Conservation (phyloP, 2,888 invertebrate species). For the Cerastoderma edule region DNA sequence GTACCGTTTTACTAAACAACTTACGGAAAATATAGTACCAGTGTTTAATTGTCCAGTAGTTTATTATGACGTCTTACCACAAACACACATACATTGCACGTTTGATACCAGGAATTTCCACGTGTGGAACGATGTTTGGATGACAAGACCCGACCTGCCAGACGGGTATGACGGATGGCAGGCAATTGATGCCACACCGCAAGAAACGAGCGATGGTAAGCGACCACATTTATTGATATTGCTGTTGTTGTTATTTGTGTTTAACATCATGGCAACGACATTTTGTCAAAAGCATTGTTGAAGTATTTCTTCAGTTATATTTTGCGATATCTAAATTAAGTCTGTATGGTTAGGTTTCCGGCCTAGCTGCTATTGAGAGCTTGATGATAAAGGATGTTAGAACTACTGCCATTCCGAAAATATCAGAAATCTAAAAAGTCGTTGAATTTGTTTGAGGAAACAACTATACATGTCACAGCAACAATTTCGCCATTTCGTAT, state of each 20-base stretch:
- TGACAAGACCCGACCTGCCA: conserved; percentile 92
- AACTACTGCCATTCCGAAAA: not conserved
- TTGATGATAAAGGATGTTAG: not conserved
- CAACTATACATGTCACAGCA: too few relatives aligned
- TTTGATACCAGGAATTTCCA: conserved; percentile 91
- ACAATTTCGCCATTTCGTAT: too few relatives aligned
- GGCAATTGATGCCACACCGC: conserved; percentile 95
- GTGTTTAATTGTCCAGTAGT: not conserved
- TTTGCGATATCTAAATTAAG: too few relatives aligned
- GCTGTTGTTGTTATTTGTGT: not conserved
- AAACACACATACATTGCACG: not conserved
- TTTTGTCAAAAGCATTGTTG: not conserved
- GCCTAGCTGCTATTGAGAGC: not conserved
- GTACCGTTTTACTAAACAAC: not conserved
- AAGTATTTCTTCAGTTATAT: not conserved
- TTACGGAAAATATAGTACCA: not conserved
- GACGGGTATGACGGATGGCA: conserved; percentile 95
- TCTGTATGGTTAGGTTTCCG: too few relatives aligned
- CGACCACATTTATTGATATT: conserved; percentile 14
- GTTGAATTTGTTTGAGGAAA: too few relatives aligned
- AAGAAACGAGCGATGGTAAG: conserved; percentile 89
- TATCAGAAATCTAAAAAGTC: not conserved
- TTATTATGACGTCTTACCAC: not conserved
- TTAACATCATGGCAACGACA: not conserved
- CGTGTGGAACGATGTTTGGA: conserved; percentile 98